Percentiles rank a stretch among this genome's conserved stretches.
phyloP scores from a whole-genome alignment of 2,113 vertebrate genomes.

The Megaleporinus macrocephalus region DNA sequence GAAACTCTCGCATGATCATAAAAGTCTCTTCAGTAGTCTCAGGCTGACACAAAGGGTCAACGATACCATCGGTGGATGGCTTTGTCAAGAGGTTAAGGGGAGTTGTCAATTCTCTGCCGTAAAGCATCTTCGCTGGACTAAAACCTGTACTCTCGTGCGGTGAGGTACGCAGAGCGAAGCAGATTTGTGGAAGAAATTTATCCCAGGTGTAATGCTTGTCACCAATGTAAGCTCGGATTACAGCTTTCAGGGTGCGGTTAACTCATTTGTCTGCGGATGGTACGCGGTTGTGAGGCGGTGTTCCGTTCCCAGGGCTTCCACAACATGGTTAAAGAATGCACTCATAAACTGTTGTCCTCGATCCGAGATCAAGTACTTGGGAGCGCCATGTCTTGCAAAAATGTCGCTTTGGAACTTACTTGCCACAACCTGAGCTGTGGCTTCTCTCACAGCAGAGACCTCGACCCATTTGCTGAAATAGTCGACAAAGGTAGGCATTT shows the following conservation, averaged over 20 bases:
- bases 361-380: too few relatives aligned
- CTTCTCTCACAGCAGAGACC: conserved; percentile 1
- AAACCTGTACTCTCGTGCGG: conserved; percentile 10
- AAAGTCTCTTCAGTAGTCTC: neutral
- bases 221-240: conserved; percentile 25
- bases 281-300: neutral
- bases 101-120: neutral
- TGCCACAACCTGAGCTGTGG: neutral
- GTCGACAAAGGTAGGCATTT: neutral
- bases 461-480: conserved; percentile 1
- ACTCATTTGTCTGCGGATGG: neutral
- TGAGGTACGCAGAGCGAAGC: neutral
- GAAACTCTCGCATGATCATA: too few relatives aligned
- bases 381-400: too few relatives aligned
- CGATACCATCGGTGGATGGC: neutral
- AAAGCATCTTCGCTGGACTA: conserved; percentile 2
- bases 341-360: too few relatives aligned
- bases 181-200: conserved; percentile 20
- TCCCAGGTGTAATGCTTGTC: conserved; percentile 20
- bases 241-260: neutral
- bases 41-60: neutral
- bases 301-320: neutral
- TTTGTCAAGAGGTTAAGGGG: neutral
- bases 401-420: neutral
- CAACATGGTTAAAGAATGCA: too few relatives aligned